Evolutionary conservation across 2,888 invertebrate genomes (phyloP), one percentile per base, ranked within the genome.

Genomic region (Melanostoma mellinum): DNA sequence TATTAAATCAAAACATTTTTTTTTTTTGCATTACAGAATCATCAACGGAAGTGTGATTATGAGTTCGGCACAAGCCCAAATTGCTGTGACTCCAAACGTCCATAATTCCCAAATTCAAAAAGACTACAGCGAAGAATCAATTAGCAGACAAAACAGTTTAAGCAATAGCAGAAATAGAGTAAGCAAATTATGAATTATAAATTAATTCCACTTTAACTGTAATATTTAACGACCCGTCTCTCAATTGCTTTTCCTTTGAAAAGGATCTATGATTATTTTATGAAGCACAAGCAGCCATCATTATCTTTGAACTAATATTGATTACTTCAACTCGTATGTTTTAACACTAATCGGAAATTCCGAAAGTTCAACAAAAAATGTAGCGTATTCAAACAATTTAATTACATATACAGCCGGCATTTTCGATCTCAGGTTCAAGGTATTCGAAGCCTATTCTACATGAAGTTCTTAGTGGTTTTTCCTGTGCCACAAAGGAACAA

Each of bases 21-120:
- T 55, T 9, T 46, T 76, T 85, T 65, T 53, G 63, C 52, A 10
- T 87, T 88, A 40, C 87, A 90, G 89, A 88, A 87, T 87, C 87
- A 87, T 87, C 87, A 89, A 86, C 87, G 88, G 88, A 88, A 87
- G 89, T 89, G 89, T 90, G 90, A 90, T 90, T 90, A 91, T 91
- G 91, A 91, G 91, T 90, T 91, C 91, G 88, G 90, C 89, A 86
- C 91, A 91, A 89, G 89, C 90, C 87, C 91, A 91, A 89, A 88
- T 91, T 88, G 91, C 90, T 86, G 89, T 90, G 86, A 90, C 90
- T 90, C 88, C 90, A 88, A 90, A 89, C 89, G 89, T 90, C 89
- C 88, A 90, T 89, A 89, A 88, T 87, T 85, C 86, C 65, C 88
- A 87, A 84, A 87, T 87, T 68, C 88, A 88, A 86, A 89, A 88